Percentiles rank a stretch among this genome's conserved stretches.
Evolutionary conservation across 2,888 invertebrate genomes (phyloP).

Genomic region (Plusia festucae): DNA sequence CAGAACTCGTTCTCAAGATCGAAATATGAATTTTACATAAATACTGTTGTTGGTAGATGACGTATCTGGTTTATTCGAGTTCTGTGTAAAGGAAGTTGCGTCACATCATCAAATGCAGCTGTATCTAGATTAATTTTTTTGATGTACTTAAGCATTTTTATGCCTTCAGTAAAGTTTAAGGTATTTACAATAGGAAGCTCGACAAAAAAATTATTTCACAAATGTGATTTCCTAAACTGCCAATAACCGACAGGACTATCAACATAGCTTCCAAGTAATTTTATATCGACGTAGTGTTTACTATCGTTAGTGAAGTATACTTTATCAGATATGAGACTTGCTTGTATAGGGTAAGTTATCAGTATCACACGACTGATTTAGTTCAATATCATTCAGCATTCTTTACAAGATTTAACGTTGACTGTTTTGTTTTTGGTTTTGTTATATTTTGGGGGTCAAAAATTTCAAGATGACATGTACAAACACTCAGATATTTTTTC

Average conservation of each 20-base stretch:
- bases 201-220: neutral
- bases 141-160: no score
- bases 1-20: neutral
- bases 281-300: neutral
- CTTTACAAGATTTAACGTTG: slow-evolving; percentile 32
- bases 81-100: neutral
- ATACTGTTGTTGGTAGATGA: no score
- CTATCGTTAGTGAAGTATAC: neutral
- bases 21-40: neutral
- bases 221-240: neutral
- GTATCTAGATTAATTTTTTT: no score
- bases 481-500: no score
- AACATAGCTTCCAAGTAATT: neutral
- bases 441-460: no score
- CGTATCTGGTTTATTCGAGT: neutral
- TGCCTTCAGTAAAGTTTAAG: no score
- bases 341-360: slow-evolving; percentile 29
- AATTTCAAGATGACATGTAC: no score
- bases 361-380: slow-evolving; percentile 19
- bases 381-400: slow-evolving; percentile 21
- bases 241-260: neutral
- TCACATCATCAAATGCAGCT: no score
- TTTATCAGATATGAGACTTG: slow-evolving; percentile 12
- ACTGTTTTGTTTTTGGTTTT: slow-evolving; percentile 11
- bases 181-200: neutral